Evolutionary conservation across 1,140 invertebrate genomes (phyloP), one percentile per base, ranked within the genome.

Genomic region (Anthonomus grandis): DNA sequence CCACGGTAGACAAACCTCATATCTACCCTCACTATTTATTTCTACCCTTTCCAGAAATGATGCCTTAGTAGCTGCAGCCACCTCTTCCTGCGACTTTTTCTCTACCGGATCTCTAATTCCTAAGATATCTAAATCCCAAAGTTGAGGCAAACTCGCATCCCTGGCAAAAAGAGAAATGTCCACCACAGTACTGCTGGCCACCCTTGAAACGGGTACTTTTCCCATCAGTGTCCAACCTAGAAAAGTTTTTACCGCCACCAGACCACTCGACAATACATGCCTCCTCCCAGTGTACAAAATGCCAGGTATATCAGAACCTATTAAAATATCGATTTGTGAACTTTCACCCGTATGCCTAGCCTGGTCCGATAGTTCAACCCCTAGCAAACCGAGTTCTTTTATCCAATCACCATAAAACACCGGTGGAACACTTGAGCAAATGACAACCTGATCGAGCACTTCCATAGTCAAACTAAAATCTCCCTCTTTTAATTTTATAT

Each of bases 181-280:
- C 1, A 18, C 2, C 18, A 37, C 23, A 8, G 3, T 21, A 4
- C 12, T 13, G 3, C 17, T 38, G 15, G 31, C 6, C 0, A 13
- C 3, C 10, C 2, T 18, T 21, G 9, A 3, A 1, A 42, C 4
- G 22, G 46, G 61, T 18, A 54, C 22, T 63, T 66, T 69, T 8
- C 65, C 71, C 31, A 46, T 45, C 10, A 74, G n/a, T 5, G 63
- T 68, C 70, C 68, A 75, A 2, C 69, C 72, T 1, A 74, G 50
- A 9, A 55, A 22, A 1, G 70, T 72, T 51, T 76, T 65, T 1
- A 69, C n/a, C n/a, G 65, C 69, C 8, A 68, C 60, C 12, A 74
- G 46, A 1, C 70, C 69, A 46, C 60, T 63, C 3, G 23, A 10
- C 17, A 74, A 42, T 10, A 64, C 19, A 27, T 51, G 15, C n/a